These are phyloP conservation scores for Micrastur ruficollis DNA, from an alignment of 2,797 vertebrate genomes.

Conservation along the genomic window DNA sequence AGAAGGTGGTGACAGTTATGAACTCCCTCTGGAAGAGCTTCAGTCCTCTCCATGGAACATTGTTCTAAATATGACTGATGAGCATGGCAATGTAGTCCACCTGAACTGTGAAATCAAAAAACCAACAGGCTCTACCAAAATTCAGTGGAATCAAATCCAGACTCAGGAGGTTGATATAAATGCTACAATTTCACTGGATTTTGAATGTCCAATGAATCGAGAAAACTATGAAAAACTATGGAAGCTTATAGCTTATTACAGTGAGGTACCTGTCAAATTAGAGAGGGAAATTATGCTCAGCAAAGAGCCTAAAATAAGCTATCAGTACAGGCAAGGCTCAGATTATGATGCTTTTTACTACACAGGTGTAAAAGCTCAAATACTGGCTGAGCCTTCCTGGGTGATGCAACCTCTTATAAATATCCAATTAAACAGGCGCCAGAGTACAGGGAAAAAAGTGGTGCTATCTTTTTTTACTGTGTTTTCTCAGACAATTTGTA, in stretches of 20 bases:
- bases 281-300: conserved; percentile 72
- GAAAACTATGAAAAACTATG: conserved; percentile 87
- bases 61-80: conserved; percentile 85
- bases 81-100: conserved; percentile 85
- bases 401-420: conserved; percentile 82
- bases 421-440: conserved; percentile 85
- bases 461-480: conserved; percentile 75
- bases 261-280: conserved; percentile 85
- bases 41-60: conserved; percentile 78
- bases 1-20: conserved; percentile 60
- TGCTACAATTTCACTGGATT: conserved; percentile 77
- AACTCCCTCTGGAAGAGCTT: conserved; percentile 65
- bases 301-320: conserved; percentile 72
- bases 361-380: conserved; percentile 84
- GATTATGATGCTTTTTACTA: conserved; percentile 85
- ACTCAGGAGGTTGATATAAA: conserved; percentile 77
- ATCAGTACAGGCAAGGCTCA: conserved; percentile 83
- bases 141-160: conserved; percentile 79
- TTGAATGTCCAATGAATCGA: conserved; percentile 85
- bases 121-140: conserved; percentile 62
- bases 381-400: conserved; percentile 82
- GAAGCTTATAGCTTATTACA: conserved; percentile 93
- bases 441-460: conserved; percentile 81
- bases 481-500: conserved; percentile 68
- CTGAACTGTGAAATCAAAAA: conserved; percentile 78